Conservation (phyloP, 2,797 vertebrate species). For the Acipenser transmontanus region DNA sequence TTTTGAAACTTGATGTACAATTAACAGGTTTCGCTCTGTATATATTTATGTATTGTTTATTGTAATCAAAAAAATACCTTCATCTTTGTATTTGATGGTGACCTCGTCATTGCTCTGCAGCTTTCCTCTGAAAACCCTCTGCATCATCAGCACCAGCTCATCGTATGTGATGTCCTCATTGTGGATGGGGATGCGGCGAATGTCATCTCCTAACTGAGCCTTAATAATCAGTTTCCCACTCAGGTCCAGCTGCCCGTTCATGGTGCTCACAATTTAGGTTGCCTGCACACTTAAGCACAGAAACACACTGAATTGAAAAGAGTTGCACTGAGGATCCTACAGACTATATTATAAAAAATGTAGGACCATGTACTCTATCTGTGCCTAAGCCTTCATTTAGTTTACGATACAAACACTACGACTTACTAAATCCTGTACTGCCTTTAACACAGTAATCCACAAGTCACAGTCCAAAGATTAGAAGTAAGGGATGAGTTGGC, state of each 20-base stretch:
- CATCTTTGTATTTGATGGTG: conserved; percentile 97
- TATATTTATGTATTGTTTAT: too few species aligned
- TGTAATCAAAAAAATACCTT: conserved; percentile 61
- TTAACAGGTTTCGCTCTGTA: too few species aligned
- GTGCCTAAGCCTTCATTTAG: neutral
- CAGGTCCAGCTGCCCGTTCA: conserved; percentile 97
- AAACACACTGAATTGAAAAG: neutral
- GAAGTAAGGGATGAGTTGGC: conserved; percentile 26
- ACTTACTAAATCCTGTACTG: neutral
- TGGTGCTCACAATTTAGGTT: conserved; percentile 55
- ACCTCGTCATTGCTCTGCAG: conserved; percentile 96
- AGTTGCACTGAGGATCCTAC: neutral
- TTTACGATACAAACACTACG: neutral
- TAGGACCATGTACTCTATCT: neutral
- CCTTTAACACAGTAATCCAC: neutral
- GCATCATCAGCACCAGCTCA: conserved; percentile 98
- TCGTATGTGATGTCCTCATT: conserved; percentile 99
- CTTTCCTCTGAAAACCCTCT: conserved; percentile 93
- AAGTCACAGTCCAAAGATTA: conserved; percentile 10
- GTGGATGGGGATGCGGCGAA: conserved; percentile 95
- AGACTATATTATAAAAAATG: too few species aligned
- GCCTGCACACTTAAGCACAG: conserved; percentile 34
- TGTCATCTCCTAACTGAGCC: conserved; percentile 95
- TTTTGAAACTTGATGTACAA: too few species aligned
- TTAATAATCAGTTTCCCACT: conserved; percentile 98